These are phyloP conservation scores for Chaetophractus vellerosus DNA, from an alignment of 2,797 vertebrate species.

Conservation along the genomic window DNA sequence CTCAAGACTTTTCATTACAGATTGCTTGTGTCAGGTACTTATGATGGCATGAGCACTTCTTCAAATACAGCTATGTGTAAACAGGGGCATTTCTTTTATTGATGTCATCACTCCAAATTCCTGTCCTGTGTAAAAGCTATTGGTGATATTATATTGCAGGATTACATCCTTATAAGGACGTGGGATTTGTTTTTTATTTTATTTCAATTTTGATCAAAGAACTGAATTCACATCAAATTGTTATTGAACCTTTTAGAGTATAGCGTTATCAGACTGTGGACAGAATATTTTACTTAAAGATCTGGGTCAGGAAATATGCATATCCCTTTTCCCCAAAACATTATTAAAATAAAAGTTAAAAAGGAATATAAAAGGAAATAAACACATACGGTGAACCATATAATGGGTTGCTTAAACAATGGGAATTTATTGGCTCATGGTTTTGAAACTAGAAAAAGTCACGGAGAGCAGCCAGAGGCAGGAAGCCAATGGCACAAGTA, in stretches of 20 bases:
- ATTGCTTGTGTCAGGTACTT: neutral
- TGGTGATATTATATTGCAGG: neutral
- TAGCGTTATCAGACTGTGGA: neutral
- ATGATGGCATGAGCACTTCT: neutral
- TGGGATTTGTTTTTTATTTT: neutral
- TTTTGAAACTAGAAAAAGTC: no score
- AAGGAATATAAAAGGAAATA: neutral
- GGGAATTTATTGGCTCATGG: no score
- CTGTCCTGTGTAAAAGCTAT: neutral
- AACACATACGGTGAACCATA: neutral
- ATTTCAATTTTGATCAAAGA: neutral
- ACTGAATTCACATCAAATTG: constrained; percentile 33
- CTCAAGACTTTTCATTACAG: neutral
- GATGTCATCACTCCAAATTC: neutral
- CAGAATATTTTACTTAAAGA: neutral
- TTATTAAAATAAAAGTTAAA: neutral
- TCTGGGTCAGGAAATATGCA: neutral
- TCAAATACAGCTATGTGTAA: neutral
- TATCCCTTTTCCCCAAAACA: neutral
- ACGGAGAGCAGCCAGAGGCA: no score
- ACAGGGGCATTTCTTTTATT: neutral
- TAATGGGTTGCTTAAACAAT: no score
- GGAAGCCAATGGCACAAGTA: no score
- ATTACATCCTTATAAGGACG: neutral
- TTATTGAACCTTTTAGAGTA: neutral